Evolutionary conservation across 37 sponge, comb jelly and placozoan species (phyloP), one percentile per base, ranked within the genome.

Genomic region (Spongia lamella): DNA sequence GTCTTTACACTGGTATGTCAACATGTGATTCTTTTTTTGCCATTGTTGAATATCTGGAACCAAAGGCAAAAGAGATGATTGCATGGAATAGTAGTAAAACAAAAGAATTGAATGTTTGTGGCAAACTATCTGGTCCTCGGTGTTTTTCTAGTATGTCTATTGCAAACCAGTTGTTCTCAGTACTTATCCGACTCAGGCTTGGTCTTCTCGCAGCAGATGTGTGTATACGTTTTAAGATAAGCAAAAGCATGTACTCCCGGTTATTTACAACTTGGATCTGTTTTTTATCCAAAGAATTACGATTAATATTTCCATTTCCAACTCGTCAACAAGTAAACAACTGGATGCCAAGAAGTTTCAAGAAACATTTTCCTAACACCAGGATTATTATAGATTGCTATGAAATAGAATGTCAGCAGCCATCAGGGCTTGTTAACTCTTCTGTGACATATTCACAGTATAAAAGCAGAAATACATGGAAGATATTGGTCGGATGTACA

Each of bases 1-100:
- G 80, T 32, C 70, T 80, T 58, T 70, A 80, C 63, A 80, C 80
- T 70, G 72, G 79, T 17, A 49, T 80, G 29, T 63, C 80, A 3
- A 70, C 43, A 9, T 80, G 47, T 3, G 17, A 33, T 39, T 26
- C 61, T 7, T 68, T 68, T 38, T 24, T 27, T 21, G 33, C 80
- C 20, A 58, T 80, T 29, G 61, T 70, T 66, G 62, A 69, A 15
- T 80, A 69, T 24, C 49, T 80, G 25, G 61, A 68, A 40, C 80
- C 80, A 38, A 80, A 80, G 49, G 80, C 80, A 25, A 32, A 1
- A 30, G 30, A 36, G 2, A 51, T 80, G 71, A 70, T 17, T 32
- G 33, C 51, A 5, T 60, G 63, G 62, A 20, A 32, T 54, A 9
- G 72, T 9, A n/a, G n/a, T n/a, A n/a, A n/a, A n/a, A n/a, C n/a